Percentiles rank a stretch among this genome's conserved stretches.
These are phyloP conservation scores for Coracopsis vasa DNA, from an alignment of 2,113 vertebrate genomes.

Conservation along the genomic window DNA sequence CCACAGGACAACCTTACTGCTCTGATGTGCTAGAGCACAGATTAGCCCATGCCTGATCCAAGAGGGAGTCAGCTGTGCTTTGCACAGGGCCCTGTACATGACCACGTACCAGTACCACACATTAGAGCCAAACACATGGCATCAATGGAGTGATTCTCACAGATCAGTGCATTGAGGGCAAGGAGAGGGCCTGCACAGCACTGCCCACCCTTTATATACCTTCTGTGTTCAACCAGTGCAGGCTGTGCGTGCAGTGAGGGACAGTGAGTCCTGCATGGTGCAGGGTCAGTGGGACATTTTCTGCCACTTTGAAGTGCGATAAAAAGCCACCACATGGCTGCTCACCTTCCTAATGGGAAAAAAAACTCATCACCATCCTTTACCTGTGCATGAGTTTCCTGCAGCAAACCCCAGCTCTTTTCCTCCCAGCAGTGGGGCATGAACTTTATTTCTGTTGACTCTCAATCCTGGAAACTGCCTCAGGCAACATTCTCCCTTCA, in stretches of 20 bases:
- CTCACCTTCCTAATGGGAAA: not conserved
- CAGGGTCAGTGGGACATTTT: not conserved
- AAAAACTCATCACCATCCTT: not conserved
- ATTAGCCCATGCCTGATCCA: not conserved
- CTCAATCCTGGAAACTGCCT: not conserved
- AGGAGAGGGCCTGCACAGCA: not conserved
- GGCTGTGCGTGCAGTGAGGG: fast-evolving
- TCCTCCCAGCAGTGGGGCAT: not conserved
- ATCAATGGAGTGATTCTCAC: fast-evolving
- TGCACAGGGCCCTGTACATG: fast-evolving
- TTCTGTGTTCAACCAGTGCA: fast-evolving
- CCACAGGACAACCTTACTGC: not conserved
- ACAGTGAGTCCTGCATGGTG: fast-evolving
- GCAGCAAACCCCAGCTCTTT: not conserved
- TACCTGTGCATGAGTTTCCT: fast-evolving
- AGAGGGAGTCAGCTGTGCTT: not conserved
- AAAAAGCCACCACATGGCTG: not conserved
- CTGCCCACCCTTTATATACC: fast-evolving
- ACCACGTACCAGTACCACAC: fast-evolving
- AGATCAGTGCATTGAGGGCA: not conserved
- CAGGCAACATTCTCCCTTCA: not conserved
- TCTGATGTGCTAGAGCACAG: not conserved
- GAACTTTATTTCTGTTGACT: not conserved
- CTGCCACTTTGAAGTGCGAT: not conserved
- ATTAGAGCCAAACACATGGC: fast-evolving